Base-by-base conservation (phyloP, 1,140 invertebrate species). In the Thalassaphorura encarpata region DNA sequence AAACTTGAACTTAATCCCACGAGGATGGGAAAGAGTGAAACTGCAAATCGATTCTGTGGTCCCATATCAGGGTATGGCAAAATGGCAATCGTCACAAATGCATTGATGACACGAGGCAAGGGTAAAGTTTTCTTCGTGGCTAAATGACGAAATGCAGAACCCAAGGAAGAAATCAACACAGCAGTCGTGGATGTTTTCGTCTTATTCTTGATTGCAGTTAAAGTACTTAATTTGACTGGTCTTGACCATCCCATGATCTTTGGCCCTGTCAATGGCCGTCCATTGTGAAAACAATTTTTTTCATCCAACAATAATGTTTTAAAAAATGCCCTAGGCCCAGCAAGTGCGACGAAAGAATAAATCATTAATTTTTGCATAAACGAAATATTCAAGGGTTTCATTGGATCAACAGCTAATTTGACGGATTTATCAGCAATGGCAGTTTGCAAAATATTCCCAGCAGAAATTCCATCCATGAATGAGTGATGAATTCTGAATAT, bases 391-490 rank as follows among this genome's bases (percentile, higher is more conserved):
- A 57, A 11, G 1, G 33, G 36, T 3, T 33, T 41, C 29, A 60
- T 31, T 16, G 62, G 62, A 41, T 63, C 58, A 3, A 63, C 62
- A 19, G 53, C 45, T 28, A 58, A 28, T 53, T 57, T 49, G 5
- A 52, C 31, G 19, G 19, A 21, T n/a, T 39, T 42, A 18, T 63
- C 62, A 11, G 55, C 55, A 16, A 63, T 29, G 31, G n/a, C 51
- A 43, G 54, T 48, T 27, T 60, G 62, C 13, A 63, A 27, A 11
- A 50, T 40, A 13, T 54, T 47, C 11, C 54, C 62, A 28, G 54
- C 62, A 2, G 58, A 60, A 43, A 63, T 60, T n/a, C 62, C 62
- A 50, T 63, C 62, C 62, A 63, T 63, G 18, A 58, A 19, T 0
- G 28, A 27, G 27, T 63, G 62, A 42, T 63, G 62, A 1, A 63